These are phyloP conservation scores for Cheilosia impressa DNA, from an alignment of 2,888 invertebrate species.

Conservation along the genomic window DNA sequence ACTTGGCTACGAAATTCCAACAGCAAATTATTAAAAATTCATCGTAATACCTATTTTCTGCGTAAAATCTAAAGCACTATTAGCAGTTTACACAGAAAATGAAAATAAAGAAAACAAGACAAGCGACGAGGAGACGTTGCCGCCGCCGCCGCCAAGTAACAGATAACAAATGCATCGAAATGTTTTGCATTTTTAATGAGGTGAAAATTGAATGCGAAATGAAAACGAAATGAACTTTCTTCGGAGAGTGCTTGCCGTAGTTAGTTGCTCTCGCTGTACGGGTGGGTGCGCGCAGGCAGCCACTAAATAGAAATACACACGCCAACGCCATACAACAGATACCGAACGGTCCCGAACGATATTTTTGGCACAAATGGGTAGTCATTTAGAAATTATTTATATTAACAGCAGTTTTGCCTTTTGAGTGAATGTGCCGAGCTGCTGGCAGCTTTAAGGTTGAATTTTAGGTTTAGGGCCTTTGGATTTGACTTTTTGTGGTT, in stretches of 20 bases:
- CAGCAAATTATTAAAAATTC: conserved; percentile 42
- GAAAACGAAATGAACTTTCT: conserved; percentile 70
- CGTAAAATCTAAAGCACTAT: conserved; percentile 52
- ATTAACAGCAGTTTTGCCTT: background rate
- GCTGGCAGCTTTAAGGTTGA: background rate
- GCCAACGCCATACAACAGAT: conserved; percentile 6
- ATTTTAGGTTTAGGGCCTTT: background rate
- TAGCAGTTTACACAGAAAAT: conserved; percentile 41
- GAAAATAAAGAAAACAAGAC: conserved; percentile 24
- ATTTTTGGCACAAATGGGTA: conserved; percentile 61
- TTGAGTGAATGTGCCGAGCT: background rate
- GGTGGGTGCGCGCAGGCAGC: conserved; percentile 36
- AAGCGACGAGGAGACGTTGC: background rate
- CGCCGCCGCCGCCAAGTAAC: no score
- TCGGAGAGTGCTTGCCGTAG: conserved; percentile 34
- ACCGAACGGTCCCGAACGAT: background rate
- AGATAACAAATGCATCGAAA: conserved; percentile 64
- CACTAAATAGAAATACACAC: conserved; percentile 8
- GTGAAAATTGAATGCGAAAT: conserved; percentile 70
- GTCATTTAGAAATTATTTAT: conserved; percentile 50
- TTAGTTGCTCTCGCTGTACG: conserved; percentile 1
- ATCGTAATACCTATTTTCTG: conserved; percentile 36
- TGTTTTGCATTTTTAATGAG: conserved; percentile 67
- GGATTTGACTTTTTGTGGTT: background rate
- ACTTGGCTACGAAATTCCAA: background rate